Percentiles rank a stretch among this genome's conserved stretches.
These are phyloP conservation scores for Ambastaia sidthimunki DNA, from an alignment of 2,797 vertebrate genomes.

Conservation along the genomic window DNA sequence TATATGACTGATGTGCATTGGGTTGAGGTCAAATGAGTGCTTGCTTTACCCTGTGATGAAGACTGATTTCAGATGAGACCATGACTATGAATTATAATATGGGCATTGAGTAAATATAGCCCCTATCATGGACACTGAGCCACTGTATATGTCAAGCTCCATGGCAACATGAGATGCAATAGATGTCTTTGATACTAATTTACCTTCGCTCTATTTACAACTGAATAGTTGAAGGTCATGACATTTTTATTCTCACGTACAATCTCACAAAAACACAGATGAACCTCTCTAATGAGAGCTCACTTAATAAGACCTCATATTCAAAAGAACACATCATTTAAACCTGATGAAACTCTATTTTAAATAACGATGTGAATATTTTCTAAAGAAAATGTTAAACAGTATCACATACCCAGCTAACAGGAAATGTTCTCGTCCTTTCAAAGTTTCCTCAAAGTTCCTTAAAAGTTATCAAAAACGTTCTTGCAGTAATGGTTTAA, in stretches of 20 bases:
- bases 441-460: no score
- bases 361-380: no score
- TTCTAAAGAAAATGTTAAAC: no score
- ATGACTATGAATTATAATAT: not conserved
- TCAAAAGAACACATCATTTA: not conserved
- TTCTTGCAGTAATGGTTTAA: no score
- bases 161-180: not conserved
- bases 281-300: not conserved
- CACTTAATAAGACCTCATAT: not conserved
- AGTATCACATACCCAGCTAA: no score
- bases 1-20: conserved; percentile 30
- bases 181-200: not conserved
- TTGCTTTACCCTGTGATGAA: conserved; percentile 38
- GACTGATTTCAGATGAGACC: not conserved
- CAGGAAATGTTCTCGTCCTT: no score
- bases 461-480: no score
- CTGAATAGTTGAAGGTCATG: conserved; percentile 27
- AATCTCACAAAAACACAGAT: not conserved
- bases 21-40: conserved; percentile 39
- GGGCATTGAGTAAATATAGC: conserved; percentile 5
- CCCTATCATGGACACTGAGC: not conserved
- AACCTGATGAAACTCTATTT: not conserved
- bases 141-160: not conserved
- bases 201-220: not conserved
- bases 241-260: not conserved